A percentile compares a stretch with the other conserved stretches of the same genome.
Conservation (phyloP, 2,113 vertebrate species). For the Alces alces region DNA sequence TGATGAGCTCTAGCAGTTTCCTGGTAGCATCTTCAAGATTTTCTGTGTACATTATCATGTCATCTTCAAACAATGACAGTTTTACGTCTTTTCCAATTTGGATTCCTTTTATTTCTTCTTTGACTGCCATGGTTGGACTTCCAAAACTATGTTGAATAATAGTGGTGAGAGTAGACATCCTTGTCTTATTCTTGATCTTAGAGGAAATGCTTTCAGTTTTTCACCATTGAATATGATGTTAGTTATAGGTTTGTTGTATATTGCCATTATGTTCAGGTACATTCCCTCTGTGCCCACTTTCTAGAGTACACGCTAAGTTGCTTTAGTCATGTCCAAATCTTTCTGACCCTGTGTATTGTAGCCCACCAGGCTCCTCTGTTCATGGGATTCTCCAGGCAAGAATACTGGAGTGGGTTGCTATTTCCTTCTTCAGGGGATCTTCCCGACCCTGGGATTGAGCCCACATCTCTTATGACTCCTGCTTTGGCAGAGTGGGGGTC, state of each 20-base stretch:
- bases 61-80: not conserved
- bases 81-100: not conserved
- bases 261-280: not conserved
- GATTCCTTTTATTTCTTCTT: not conserved
- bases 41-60: not conserved
- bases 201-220: not conserved
- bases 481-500: fast-evolving
- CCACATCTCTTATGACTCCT: not conserved
- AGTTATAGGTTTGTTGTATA: not conserved
- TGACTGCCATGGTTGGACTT: not conserved
- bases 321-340: not conserved
- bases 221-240: not conserved
- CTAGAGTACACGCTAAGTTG: not conserved
- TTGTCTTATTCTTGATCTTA: not conserved
- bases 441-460: not conserved
- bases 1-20: not conserved
- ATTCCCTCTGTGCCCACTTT: not conserved
- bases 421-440: not conserved
- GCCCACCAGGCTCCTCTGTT: not conserved
- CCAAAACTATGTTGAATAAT: not conserved
- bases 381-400: not conserved
- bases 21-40: not conserved
- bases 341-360: not conserved
- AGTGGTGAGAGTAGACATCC: not conserved
- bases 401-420: not conserved